Conservation (phyloP, 2,888 invertebrate genomes). For the Idaea aversata region DNA sequence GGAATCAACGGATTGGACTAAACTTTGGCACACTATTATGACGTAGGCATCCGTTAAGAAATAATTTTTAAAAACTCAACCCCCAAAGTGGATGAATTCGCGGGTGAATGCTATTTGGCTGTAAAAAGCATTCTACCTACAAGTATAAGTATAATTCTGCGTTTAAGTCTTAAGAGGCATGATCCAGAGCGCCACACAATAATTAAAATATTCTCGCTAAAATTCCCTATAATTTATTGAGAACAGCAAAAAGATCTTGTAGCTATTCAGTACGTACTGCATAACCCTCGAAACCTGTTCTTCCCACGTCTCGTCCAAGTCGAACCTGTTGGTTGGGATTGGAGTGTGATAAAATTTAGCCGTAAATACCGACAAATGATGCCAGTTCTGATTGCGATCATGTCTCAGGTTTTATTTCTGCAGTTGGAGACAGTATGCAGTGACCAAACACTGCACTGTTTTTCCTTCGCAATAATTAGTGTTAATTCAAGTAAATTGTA, state of each 20-base stretch:
- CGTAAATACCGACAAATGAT: constrained; percentile 50
- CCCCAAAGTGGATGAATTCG: no score
- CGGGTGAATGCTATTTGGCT: no score
- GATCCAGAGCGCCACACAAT: background rate
- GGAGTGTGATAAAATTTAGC: constrained; percentile 55
- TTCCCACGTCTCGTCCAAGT: constrained; percentile 7
- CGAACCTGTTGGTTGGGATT: constrained; percentile 22
- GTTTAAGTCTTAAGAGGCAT: no score
- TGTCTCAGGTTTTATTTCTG: constrained; percentile 41
- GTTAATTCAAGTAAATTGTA: no score
- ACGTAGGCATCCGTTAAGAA: no score
- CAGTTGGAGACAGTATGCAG: background rate
- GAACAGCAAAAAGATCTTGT: background rate
- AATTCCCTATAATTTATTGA: background rate
- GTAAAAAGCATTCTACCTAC: background rate
- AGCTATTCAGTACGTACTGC: constrained; percentile 37
- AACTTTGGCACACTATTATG: no score
- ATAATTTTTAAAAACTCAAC: no score
- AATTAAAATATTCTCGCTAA: background rate
- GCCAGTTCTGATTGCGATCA: constrained; percentile 53
- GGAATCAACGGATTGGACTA: no score
- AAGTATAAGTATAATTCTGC: no score
- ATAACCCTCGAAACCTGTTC: constrained; percentile 39
- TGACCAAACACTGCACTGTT: background rate
- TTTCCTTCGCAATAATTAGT: no score